Evolutionary conservation across 2,113 vertebrate genomes (phyloP).

Genomic region (Pithys albifrons): DNA sequence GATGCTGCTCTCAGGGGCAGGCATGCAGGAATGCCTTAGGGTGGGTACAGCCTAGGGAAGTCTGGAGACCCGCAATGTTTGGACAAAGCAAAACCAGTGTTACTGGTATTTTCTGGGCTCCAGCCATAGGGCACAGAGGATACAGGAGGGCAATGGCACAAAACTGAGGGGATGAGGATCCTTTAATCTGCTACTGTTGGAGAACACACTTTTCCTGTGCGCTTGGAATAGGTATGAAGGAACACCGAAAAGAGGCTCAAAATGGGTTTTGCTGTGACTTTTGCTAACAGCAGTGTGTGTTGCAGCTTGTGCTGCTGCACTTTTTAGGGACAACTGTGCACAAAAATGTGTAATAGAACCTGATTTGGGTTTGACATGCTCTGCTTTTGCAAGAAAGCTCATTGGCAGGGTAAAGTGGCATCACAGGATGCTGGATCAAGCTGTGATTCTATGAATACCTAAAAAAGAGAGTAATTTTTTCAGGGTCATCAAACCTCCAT

Average conservation of each 20-base stretch:
- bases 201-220: background rate
- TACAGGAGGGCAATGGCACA: accelerated
- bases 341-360: background rate
- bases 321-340: background rate
- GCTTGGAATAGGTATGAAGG: background rate
- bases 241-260: background rate
- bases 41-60: background rate
- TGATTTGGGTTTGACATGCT: background rate
- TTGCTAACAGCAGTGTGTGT: background rate
- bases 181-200: background rate
- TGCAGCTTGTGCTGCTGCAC: background rate
- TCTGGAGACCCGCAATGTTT: background rate
- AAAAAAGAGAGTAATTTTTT: background rate
- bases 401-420: background rate
- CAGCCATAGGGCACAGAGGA: background rate
- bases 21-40: background rate
- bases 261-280: background rate
- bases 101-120: background rate
- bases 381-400: background rate
- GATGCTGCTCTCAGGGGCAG: background rate
- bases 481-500: background rate
- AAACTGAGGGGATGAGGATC: background rate
- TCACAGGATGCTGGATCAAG: background rate
- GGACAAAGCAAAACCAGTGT: background rate
- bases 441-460: background rate